A percentile compares a stretch with the other conserved stretches of the same genome.
Conservation (phyloP, 2,888 invertebrate genomes). For the Parnassius apollo region DNA sequence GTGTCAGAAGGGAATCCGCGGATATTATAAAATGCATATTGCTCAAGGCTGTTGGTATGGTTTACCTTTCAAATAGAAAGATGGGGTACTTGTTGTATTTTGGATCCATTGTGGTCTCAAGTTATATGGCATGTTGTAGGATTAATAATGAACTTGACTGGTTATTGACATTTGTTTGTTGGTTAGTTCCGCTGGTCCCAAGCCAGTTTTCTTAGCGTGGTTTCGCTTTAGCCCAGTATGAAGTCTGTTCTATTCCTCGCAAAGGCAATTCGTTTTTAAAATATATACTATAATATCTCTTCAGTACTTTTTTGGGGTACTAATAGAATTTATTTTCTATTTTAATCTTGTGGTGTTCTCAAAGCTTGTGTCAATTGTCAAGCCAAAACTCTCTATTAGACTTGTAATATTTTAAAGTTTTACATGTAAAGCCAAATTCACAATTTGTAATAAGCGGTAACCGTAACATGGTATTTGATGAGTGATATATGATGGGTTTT, state of each 20-base stretch:
- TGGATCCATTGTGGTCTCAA: slow-evolving; percentile 15
- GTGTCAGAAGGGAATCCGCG: too few species aligned
- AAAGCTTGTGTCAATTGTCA: slow-evolving; percentile 37
- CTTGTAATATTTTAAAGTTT: slow-evolving; percentile 3
- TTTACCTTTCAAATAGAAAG: too few species aligned
- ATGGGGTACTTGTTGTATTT: background rate
- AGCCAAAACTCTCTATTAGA: slow-evolving; percentile 30
- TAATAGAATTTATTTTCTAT: slow-evolving; percentile 40
- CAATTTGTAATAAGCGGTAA: slow-evolving; percentile 1
- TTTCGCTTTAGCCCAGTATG: slow-evolving; percentile 31
- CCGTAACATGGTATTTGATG: slow-evolving; percentile 1
- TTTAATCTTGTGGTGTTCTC: slow-evolving; percentile 22
- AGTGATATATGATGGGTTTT: slow-evolving; percentile 13
- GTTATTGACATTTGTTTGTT: slow-evolving; percentile 11
- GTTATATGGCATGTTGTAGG: background rate
- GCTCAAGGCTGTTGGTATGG: too few species aligned
- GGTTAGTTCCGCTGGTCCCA: slow-evolving; percentile 38
- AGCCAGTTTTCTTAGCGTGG: slow-evolving; percentile 34
- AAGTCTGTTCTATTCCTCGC: slow-evolving; percentile 48
- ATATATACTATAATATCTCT: slow-evolving; percentile 57
- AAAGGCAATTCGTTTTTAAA: slow-evolving; percentile 50
- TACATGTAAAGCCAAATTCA: slow-evolving; percentile 8
- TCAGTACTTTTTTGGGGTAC: slow-evolving; percentile 47
- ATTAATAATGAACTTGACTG: slow-evolving; percentile 11
- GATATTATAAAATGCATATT: too few species aligned